These are phyloP conservation scores for Cantharis rustica DNA, from an alignment of 2,888 invertebrate genomes.

Conservation along the genomic window DNA sequence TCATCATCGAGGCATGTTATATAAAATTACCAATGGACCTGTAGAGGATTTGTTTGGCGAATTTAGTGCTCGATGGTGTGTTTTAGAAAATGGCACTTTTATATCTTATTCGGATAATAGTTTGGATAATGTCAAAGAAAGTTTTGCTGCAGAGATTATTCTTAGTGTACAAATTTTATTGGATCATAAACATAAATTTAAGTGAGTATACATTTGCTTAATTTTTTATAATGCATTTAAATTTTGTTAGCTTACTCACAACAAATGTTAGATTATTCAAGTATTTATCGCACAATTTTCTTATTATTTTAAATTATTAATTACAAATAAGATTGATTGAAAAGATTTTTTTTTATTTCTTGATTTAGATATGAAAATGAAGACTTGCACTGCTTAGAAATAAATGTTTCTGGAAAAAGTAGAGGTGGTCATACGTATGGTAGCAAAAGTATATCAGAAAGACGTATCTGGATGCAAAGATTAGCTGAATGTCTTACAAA, in stretches of 20 bases:
- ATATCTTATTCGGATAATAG: conserved; percentile 76
- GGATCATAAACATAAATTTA: conserved; percentile 58
- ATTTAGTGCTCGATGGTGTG: conserved; percentile 73
- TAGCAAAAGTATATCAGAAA: conserved; percentile 60
- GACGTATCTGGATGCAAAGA: conserved; percentile 78
- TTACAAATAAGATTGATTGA: not conserved
- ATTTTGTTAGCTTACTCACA: not conserved
- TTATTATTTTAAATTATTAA: not conserved
- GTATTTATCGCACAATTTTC: not conserved
- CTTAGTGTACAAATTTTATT: conserved; percentile 68
- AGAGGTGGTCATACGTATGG: conserved; percentile 64
- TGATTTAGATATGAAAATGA: conserved; percentile 58
- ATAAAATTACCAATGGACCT: conserved; percentile 63
- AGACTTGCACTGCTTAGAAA: conserved; percentile 68
- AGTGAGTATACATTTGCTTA: conserved; percentile 40
- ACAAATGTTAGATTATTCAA: not conserved
- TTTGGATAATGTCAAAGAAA: conserved; percentile 70
- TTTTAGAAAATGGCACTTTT: conserved; percentile 72
- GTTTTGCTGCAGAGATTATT: conserved; percentile 69
- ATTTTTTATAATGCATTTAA: not conserved
- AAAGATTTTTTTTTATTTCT: not conserved
- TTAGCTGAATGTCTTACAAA: conserved; percentile 74
- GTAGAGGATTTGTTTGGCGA: conserved; percentile 78
- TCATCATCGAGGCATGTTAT: conserved; percentile 66
- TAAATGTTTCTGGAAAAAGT: conserved; percentile 59